Evolutionary conservation across 2,888 invertebrate genomes (phyloP).

Genomic region (Orthosia incerta): DNA sequence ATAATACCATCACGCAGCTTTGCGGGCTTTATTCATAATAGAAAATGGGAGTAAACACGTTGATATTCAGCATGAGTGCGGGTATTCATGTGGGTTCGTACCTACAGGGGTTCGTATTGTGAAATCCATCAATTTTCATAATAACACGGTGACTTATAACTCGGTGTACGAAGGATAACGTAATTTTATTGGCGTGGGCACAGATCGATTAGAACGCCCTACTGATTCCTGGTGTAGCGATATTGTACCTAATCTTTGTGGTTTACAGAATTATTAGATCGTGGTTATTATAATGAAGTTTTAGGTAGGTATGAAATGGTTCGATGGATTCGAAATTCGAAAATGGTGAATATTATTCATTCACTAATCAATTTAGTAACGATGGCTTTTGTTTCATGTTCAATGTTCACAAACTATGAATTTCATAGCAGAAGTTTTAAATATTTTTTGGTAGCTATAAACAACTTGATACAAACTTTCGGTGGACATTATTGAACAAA

Average conservation of each 20-base stretch:
- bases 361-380: neutral
- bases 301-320: neutral
- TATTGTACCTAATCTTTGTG: conserved; percentile 14
- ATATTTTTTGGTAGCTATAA: no score
- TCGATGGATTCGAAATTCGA: conserved; percentile 2
- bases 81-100: conserved; percentile 50
- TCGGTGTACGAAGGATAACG: conserved; percentile 23
- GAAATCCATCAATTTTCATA: conserved; percentile 62
- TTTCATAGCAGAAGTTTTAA: neutral
- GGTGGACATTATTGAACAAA: neutral
- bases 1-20: conserved; percentile 78
- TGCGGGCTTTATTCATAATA: conserved; percentile 78
- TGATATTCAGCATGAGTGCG: conserved; percentile 64
- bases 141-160: conserved; percentile 32
- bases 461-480: neutral
- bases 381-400: neutral
- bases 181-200: conserved; percentile 32
- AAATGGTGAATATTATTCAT: neutral
- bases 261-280: conserved; percentile 22
- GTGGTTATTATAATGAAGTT: conserved; percentile 7
- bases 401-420: neutral
- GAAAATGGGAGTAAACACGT: conserved; percentile 70
- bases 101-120: conserved; percentile 40
- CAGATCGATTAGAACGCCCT: conserved; percentile 34
- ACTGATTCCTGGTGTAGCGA: conserved; percentile 9